Percentiles rank a stretch among this genome's conserved stretches.
Conservation (phyloP, 2,113 vertebrate genomes). For the Tragelaphus buxtoni region DNA sequence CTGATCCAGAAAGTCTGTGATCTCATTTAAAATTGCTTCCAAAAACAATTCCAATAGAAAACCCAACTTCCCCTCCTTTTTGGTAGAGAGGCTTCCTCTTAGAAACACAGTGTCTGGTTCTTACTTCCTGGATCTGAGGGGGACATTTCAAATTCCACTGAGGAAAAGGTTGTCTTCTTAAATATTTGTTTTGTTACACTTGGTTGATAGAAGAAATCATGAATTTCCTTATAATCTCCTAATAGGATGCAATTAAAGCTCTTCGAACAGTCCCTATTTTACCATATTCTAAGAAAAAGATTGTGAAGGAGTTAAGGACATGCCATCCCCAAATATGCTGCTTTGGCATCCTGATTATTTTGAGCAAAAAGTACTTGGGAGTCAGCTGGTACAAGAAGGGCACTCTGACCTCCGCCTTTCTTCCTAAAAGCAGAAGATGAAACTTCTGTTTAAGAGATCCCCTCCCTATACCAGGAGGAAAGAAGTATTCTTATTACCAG, state of each 20-base stretch:
- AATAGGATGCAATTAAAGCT: background rate
- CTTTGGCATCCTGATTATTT: background rate
- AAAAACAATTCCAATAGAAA: background rate
- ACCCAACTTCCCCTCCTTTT: background rate
- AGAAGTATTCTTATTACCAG: background rate
- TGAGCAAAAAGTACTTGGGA: background rate
- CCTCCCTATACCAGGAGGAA: background rate
- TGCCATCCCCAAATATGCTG: background rate
- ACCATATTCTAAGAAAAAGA: background rate
- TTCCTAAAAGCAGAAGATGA: background rate
- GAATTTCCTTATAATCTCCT: background rate
- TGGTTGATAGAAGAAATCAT: background rate
- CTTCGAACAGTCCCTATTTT: background rate
- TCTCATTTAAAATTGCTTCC: background rate
- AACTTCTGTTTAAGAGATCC: background rate
- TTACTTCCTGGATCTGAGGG: background rate
- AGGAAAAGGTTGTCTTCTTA: background rate
- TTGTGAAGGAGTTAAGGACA: background rate
- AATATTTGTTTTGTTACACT: background rate
- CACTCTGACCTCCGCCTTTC: background rate
- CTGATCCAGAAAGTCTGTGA: background rate
- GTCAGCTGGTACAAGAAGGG: background rate
- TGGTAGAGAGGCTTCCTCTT: background rate
- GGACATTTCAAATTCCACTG: background rate
- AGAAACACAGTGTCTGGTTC: background rate